A percentile compares a stretch with the other conserved stretches of the same genome.
phyloP scores from a whole-genome alignment of 2,888 invertebrate genomes.

The Bhutanitis thaidina region DNA sequence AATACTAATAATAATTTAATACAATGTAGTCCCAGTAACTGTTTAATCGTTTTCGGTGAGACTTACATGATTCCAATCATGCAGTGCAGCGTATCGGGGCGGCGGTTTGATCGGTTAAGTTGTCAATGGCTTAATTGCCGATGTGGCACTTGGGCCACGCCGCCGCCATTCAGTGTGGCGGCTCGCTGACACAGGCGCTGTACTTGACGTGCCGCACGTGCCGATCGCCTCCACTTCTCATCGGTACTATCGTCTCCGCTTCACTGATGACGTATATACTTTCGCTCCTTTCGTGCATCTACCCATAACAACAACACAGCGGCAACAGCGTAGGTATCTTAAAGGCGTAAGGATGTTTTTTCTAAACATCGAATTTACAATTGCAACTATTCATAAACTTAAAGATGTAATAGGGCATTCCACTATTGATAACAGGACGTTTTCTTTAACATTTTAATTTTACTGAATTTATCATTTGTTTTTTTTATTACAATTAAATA shows the following conservation, averaged over 20 bases:
- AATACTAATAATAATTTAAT: too few relatives aligned
- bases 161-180: slow-evolving; percentile 42
- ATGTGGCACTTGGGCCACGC: slow-evolving; percentile 50
- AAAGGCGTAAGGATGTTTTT: too few relatives aligned
- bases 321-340: too few relatives aligned
- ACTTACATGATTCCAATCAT: slow-evolving; percentile 1
- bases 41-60: not conserved
- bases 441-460: too few relatives aligned
- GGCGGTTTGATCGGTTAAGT: slow-evolving; percentile 47
- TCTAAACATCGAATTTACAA: too few relatives aligned
- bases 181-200: slow-evolving; percentile 47
- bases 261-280: slow-evolving; percentile 28
- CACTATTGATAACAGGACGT: too few relatives aligned
- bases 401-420: too few relatives aligned
- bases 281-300: slow-evolving; percentile 9
- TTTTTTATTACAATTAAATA: slow-evolving; percentile 44
- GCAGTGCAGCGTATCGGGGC: slow-evolving; percentile 22
- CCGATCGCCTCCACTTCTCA: slow-evolving; percentile 65
- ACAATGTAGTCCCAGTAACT: too few relatives aligned
- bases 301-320: not conserved
- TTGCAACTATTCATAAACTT: too few relatives aligned
- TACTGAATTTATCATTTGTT: too few relatives aligned
- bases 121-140: slow-evolving; percentile 64
- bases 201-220: slow-evolving; percentile 68
- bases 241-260: slow-evolving; percentile 55